Evolutionary conservation across 1,140 invertebrate genomes (phyloP).

Genomic region (Acyrthosiphon pisum): DNA sequence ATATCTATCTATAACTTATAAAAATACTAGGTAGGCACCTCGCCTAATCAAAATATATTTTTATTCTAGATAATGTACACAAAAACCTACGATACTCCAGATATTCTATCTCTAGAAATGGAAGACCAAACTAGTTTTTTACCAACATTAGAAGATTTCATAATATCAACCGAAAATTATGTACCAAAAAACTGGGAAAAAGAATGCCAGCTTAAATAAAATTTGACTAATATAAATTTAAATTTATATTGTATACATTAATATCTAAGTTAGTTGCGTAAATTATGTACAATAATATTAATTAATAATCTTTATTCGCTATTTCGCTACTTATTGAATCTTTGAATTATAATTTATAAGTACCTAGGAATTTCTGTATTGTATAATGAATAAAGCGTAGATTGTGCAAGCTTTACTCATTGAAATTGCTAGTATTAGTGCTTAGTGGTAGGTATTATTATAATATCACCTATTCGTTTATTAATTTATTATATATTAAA

Average conservation of each 20-base stretch:
- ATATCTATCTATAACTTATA: neutral
- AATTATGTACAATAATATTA: too few relatives aligned
- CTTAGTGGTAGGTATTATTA: neutral
- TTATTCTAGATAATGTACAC: slow-evolving; percentile 41
- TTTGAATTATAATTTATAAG: neutral
- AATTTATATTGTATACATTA: neutral
- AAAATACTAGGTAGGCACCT: neutral
- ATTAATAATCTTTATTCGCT: neutral
- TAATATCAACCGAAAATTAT: slow-evolving; percentile 45
- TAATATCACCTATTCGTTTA: neutral
- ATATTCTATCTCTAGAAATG: slow-evolving; percentile 43
- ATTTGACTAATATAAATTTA: neutral
- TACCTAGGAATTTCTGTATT: neutral
- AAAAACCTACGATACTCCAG: slow-evolving; percentile 46
- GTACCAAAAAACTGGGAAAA: slow-evolving; percentile 54
- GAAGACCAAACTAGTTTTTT: slow-evolving; percentile 42
- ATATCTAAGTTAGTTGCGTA: too few relatives aligned
- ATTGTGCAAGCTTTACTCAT: neutral
- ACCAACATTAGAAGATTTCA: slow-evolving; percentile 52
- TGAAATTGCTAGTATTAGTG: neutral
- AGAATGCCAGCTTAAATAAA: slow-evolving; percentile 38
- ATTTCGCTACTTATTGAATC: too few relatives aligned
- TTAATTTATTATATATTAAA: neutral
- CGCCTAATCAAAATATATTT: neutral
- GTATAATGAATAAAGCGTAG: neutral